Evolutionary conservation across 2,113 vertebrate genomes (phyloP), one percentile per base, ranked within the genome.

Genomic region (Alligator sinensis): DNA sequence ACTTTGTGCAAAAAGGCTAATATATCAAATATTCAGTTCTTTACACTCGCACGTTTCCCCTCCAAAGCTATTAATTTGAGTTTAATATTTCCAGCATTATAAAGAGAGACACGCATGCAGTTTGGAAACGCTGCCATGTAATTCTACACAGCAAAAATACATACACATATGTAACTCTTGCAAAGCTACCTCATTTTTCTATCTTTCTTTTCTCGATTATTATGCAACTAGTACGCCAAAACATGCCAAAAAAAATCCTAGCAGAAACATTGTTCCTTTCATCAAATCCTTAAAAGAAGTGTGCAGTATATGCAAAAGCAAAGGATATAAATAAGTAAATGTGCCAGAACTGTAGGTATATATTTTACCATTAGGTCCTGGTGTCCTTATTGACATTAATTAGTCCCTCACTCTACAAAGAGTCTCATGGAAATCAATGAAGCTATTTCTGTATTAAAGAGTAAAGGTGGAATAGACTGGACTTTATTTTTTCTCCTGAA

Each of bases 401-500:
- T 86, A 94, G 77, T 79, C 79, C 25, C 54, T 84, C 66, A 57
- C 5, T 62, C 14, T n/a, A 63, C 24, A 84, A 25, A 47, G 16
- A 77, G 77, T 82, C 77, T 63, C 72, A 18, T 70, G 55, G 17
- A 95, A 86, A 75, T 70, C 75, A 63, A 93, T 75, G 88, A 90
- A 94, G 55, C 16, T 82, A 72, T 84, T 92, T 82, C 70, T 84
- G 7, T 80, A 80, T 84, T 81, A 81, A 82, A 79, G 38, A 75
- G 54, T 24, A 68, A 64, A 15, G n/a, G 28, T 84, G 62, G n/a
- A 93, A 66, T 27, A 92, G 92, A 38, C 34, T 85, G 27, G 76
- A 81, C 60, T 38, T 88, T 86, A 72, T 70, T 1, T 82, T 96
- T 91, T 82, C 90, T 88, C 77, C 61, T 81, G 77, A 85, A 94